These are phyloP conservation scores for Pomatostomus ruficeps DNA, from an alignment of 2,113 vertebrate genomes.

Conservation along the genomic window DNA sequence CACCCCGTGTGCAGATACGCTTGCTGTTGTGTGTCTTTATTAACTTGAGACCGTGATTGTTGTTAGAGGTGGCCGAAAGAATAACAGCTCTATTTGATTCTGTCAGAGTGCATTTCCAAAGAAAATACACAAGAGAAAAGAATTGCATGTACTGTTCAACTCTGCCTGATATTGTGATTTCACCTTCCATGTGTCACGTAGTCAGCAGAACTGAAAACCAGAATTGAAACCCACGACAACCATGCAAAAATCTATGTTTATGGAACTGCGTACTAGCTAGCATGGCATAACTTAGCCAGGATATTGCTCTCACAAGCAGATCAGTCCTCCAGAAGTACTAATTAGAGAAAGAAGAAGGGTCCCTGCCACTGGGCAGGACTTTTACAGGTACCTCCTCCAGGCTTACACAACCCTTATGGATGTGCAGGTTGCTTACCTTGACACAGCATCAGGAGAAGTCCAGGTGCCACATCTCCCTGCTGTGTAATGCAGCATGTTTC, in stretches of 20 bases:
- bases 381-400: neutral
- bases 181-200: neutral
- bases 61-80: neutral
- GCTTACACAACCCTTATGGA: neutral
- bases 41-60: neutral
- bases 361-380: neutral
- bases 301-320: neutral
- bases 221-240: neutral
- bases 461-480: neutral
- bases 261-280: neutral
- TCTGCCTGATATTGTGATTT: neutral
- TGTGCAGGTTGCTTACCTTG: neutral
- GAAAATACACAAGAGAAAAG: neutral
- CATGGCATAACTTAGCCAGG: neutral
- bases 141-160: neutral
- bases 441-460: neutral
- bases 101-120: neutral
- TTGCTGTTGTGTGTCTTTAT: neutral
- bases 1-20: neutral
- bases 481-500: neutral
- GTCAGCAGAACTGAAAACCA: neutral
- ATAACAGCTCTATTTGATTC: neutral
- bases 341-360: neutral
- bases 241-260: neutral
- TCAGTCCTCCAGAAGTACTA: neutral